A percentile compares a stretch with the other conserved stretches of the same genome.
These are phyloP conservation scores for Phytoseiulus persimilis DNA, from an alignment of 2,888 invertebrate genomes.

Conservation along the genomic window DNA sequence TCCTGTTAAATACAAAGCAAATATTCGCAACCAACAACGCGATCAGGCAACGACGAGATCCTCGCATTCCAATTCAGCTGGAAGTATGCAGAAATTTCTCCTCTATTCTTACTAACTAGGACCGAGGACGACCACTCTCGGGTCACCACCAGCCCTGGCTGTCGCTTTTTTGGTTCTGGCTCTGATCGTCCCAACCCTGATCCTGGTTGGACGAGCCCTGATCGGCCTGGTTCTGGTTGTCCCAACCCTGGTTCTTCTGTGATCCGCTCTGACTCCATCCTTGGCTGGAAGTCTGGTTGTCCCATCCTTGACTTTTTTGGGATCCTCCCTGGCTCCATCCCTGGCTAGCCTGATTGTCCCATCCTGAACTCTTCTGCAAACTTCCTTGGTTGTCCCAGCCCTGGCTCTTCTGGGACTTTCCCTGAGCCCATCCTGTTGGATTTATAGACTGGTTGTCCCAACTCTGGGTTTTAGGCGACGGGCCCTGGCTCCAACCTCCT, in stretches of 20 bases:
- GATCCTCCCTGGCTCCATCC: conserved; percentile 9
- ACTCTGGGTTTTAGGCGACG: neutral
- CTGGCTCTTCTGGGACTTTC: neutral
- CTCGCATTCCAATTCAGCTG: neutral
- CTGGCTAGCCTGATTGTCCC: conserved; percentile 10
- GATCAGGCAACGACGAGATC: neutral
- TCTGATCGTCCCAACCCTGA: neutral
- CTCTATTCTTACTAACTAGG: neutral
- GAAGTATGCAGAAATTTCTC: neutral
- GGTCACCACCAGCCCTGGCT: neutral
- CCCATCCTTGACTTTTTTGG: conserved; percentile 11
- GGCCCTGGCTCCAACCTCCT: conserved; percentile 26
- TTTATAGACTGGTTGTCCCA: neutral
- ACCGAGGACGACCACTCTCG: too few relatives aligned
- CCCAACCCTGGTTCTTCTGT: neutral
- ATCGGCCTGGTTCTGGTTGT: neutral
- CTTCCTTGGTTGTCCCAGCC: conserved; percentile 29
- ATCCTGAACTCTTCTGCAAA: conserved; percentile 11
- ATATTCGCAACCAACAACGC: neutral
- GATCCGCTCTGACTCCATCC: neutral
- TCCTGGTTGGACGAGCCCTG: neutral
- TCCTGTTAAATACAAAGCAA: neutral
- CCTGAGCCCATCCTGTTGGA: neutral
- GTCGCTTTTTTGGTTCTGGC: neutral
- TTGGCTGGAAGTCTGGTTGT: neutral